Base-by-base conservation (phyloP, 2,888 invertebrate genomes). In the Anodontia alba region DNA sequence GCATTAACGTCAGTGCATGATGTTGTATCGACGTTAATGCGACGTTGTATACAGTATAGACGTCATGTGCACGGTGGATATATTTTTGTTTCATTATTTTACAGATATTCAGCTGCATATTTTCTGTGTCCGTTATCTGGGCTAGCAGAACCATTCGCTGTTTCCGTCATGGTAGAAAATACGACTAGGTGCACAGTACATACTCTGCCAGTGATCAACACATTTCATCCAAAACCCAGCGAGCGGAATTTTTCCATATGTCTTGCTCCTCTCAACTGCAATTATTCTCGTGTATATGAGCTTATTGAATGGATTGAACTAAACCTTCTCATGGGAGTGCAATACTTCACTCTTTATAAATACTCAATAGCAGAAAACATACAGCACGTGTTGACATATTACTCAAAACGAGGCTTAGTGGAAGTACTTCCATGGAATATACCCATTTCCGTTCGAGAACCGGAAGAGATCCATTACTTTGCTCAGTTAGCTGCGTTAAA, bases 281-380 rank as follows among this genome's bases (percentile, higher is more conserved):
- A 78, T 2, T 92, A 90, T 74, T 85, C 87, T 23, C 81, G 87
- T 8, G 90, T 90, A 5, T 90, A 90, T 49, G 91, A 91, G 73
- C 80, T 94, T 31, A 90, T 94, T 7, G 92, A 94, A 81, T 93
- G 93, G 91, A 88, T 94, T 5, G 93, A 94, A 83, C 73, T 93
- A 33, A 93, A 92, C 72, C 83, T 84, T 46, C 71, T 94, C n/a
- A 85, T 94, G 17, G 94, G 94, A 1, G 94, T 92, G 0, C 83
- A 90, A 5, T 88, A 88, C 71, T 88, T 94, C 69, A 84, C 89
- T 20, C 90, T 94, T 78, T 94, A 94, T 81, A 89, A 90, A 72
- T 85, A 90, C 79, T 89, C 91, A 26, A 86, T 89, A 10, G 86
- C 90, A 0, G n/a, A 54, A 33, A 92, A 92, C 76, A 88, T 91